Base-by-base conservation (phyloP, 2,888 invertebrate genomes). In the Charanyca ferruginea region DNA sequence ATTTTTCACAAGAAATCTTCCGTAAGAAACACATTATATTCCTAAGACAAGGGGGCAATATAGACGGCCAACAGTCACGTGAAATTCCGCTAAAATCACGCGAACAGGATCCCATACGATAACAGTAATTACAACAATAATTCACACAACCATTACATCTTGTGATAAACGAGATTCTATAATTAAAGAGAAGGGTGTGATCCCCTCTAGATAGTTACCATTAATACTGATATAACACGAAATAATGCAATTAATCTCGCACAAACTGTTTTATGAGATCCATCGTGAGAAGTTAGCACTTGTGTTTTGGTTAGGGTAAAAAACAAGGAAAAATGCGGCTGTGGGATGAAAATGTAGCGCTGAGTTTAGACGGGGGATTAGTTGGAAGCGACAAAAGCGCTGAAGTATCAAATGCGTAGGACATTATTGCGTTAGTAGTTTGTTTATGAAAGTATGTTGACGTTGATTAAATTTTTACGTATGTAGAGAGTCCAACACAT, bases 241-340 rank as follows among this genome's bases (percentile, higher is more conserved):
- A 86, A 95, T 94, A 94, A 92, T 91, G 92, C 92, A 93, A 95
- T 95, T 95, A 95, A 94, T 95, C 87, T 89, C 86, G 86, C 88
- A 81, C 81, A 88, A 90, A 91, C 91, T 89, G 91, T 94, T 93
- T 93, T 93, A 92, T 79, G 80, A 85, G 83, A 84, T 81, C 79
- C 66, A 81, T 86, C 93, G 94, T 95, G 95, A 91, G 95, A 95
- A 93, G 85, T 83, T 81, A 85, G 85, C 94, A 95, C 91, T 94
- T 95, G 94, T 85, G 73, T 85, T 72, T 81, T 67, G 76, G 73
- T 54, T 62, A 80, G 83, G 83, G 80, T 84, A 94, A 94, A 95
- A 94, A 94, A 93, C 87, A 89, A 89, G 69, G 69, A 74, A 83
- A 79, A 67, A 76, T 58, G 22, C 45, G 47, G 51, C 25, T 63